Percentiles rank a stretch among this genome's conserved stretches.
Evolutionary conservation across 2,888 invertebrate species (phyloP).

Genomic region (Electrophaes corylata): DNA sequence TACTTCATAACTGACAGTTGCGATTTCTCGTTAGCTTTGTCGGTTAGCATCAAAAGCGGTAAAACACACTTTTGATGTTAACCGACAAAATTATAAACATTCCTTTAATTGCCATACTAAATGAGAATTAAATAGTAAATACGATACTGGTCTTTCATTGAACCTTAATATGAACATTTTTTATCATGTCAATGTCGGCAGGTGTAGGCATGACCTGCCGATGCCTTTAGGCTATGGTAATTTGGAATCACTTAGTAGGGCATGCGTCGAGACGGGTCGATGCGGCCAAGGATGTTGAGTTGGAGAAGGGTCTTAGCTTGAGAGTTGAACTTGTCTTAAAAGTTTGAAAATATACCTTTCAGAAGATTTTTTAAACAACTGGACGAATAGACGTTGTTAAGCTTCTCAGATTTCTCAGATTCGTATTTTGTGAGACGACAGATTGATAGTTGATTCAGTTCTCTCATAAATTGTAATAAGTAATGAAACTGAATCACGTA

Average conservation of each 20-base stretch:
- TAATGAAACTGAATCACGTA: no score
- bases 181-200: slow-evolving; percentile 30
- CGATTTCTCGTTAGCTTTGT: no score
- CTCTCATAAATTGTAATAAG: no score
- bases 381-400: not conserved
- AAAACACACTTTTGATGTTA: no score
- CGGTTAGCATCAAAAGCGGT: no score
- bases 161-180: slow-evolving; percentile 8
- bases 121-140: slow-evolving; percentile 7
- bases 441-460: no score
- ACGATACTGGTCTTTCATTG: slow-evolving; percentile 5
- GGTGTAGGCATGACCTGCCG: slow-evolving; percentile 22
- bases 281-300: slow-evolving; percentile 37
- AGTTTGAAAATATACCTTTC: no score
- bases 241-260: slow-evolving; percentile 32
- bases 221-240: slow-evolving; percentile 38
- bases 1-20: no score
- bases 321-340: not conserved
- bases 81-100: not conserved
- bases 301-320: slow-evolving; percentile 12
- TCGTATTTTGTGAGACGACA: no score
- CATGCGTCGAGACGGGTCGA: slow-evolving; percentile 34
- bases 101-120: not conserved
- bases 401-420: no score
- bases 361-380: not conserved